phyloP scores from a whole-genome alignment of 2,113 vertebrate species.

The Epinephelus moara region DNA sequence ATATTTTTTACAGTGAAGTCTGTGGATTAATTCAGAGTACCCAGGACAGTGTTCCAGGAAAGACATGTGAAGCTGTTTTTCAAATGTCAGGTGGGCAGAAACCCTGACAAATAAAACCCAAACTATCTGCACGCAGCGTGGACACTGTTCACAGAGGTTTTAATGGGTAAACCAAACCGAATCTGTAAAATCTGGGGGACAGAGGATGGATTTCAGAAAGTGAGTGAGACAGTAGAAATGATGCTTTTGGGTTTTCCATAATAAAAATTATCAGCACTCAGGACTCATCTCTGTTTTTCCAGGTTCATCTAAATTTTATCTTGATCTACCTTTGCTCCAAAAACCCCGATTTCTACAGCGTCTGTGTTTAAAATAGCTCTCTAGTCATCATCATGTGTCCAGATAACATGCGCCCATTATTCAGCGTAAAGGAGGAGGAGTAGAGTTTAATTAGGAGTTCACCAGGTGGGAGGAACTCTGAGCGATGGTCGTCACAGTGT shows the following conservation, averaged over 20 bases:
- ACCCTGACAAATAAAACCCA: too few species aligned
- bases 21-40: not conserved
- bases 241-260: too few species aligned
- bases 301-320: not conserved
- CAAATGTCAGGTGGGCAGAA: too few species aligned
- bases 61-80: too few species aligned
- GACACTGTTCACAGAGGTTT: too few species aligned
- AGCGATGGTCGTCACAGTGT: not conserved
- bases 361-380: not conserved
- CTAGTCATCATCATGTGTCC: not conserved
- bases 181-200: too few species aligned
- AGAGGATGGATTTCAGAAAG: too few species aligned
- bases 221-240: too few species aligned
- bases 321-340: not conserved
- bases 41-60: not conserved
- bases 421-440: not conserved
- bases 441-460: slow-evolving; percentile 3
- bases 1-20: not conserved
- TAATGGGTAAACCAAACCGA: too few species aligned
- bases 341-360: not conserved
- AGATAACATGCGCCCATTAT: not conserved
- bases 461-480: slow-evolving; percentile 1
- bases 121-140: too few species aligned
- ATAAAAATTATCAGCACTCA: not conserved
- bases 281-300: not conserved